phyloP scores from a whole-genome alignment of 2,797 vertebrate species.

The Oophaga sylvatica region DNA sequence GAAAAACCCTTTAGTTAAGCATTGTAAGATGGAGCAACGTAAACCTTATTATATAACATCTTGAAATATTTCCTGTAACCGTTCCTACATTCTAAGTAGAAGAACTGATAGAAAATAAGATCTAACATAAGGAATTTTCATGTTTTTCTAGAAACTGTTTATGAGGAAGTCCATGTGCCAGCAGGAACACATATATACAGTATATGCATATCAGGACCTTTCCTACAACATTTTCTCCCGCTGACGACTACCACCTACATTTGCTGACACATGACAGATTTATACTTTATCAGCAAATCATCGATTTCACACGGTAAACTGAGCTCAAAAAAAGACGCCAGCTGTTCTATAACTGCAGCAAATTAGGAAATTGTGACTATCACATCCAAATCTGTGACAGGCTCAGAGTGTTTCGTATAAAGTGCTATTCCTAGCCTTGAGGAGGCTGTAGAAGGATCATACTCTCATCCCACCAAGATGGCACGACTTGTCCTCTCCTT shows the following conservation, averaged over 20 bases:
- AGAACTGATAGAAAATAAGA: too few relatives aligned
- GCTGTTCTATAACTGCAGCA: slow-evolving; percentile 13
- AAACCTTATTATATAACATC: too few relatives aligned
- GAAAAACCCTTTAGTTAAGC: too few relatives aligned
- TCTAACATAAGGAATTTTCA: too few relatives aligned
- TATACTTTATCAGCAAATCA: not conserved
- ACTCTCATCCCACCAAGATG: slow-evolving; percentile 6
- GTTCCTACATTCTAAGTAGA: too few relatives aligned
- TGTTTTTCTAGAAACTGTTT: not conserved
- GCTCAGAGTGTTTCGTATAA: not conserved
- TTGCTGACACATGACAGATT: not conserved
- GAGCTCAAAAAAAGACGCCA: not conserved
- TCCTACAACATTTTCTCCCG: not conserved
- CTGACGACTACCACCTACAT: not conserved
- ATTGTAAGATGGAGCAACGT: too few relatives aligned
- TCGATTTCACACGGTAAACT: slow-evolving; percentile 12
- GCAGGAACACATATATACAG: not conserved
- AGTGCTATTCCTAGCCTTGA: not conserved
- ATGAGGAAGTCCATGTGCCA: not conserved
- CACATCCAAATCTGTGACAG: not conserved
- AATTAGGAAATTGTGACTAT: not conserved
- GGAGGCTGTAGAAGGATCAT: not conserved
- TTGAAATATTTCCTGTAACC: too few relatives aligned
- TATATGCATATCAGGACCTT: not conserved
- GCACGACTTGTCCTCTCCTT: not conserved